A percentile compares a stretch with the other conserved stretches of the same genome.
phyloP scores from a whole-genome alignment of 2,797 vertebrate species.

The Premnoplex brunnescens region DNA sequence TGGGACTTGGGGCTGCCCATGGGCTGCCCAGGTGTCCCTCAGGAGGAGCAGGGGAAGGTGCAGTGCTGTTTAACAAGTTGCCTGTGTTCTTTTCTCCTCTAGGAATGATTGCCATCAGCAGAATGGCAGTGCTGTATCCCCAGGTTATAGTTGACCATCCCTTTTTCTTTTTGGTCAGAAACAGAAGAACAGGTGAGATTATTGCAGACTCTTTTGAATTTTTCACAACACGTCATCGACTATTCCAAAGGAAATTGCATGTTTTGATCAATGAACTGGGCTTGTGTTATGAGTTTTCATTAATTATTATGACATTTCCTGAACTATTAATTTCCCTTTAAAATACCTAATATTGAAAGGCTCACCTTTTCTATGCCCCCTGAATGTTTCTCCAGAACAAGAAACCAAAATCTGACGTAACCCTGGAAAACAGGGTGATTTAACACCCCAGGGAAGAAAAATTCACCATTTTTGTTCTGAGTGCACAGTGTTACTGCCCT shows the following conservation, averaged over 20 bases:
- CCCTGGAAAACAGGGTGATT: not conserved
- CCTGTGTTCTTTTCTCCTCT: not conserved
- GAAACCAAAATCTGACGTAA: not conserved
- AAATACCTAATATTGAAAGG: not conserved
- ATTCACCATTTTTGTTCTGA: not conserved
- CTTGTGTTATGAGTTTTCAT: not conserved
- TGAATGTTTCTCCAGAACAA: not conserved
- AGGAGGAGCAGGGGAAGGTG: not conserved
- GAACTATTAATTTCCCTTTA: not conserved
- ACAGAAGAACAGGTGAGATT: constrained; percentile 87
- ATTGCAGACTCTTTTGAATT: not conserved
- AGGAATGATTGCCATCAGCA: constrained; percentile 95
- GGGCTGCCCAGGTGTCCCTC: not conserved
- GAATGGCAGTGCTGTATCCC: constrained; percentile 93
- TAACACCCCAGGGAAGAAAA: not conserved
- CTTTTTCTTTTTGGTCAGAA: constrained; percentile 95
- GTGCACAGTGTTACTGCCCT: not conserved
- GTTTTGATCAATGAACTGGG: not conserved
- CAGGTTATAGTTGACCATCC: constrained; percentile 98
- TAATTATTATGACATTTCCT: not conserved
- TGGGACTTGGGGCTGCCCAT: not conserved
- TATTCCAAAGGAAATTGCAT: not conserved
- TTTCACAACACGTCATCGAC: not conserved
- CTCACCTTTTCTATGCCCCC: not conserved
- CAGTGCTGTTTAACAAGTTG: not conserved